These are phyloP conservation scores for Vannuccia rotundouncinata DNA, from an alignment of 2,888 invertebrate genomes.

Conservation along the genomic window DNA sequence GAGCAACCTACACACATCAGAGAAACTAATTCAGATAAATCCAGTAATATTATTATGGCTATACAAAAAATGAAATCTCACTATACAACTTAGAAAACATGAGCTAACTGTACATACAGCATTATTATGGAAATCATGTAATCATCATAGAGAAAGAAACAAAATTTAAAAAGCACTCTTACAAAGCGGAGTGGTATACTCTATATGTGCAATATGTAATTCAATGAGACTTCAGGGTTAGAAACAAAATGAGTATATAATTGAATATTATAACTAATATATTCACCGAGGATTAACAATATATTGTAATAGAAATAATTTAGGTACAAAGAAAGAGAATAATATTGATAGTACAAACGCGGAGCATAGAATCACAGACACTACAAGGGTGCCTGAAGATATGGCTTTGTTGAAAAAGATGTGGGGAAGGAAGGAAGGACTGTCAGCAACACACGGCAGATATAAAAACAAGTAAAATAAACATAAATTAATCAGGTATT, in stretches of 20 bases:
- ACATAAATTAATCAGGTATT: not conserved
- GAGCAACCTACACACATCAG: no score
- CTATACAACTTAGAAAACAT: not conserved
- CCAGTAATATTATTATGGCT: not conserved
- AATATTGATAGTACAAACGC: not conserved
- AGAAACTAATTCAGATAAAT: not conserved
- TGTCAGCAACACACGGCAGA: not conserved
- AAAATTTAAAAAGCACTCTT: not conserved
- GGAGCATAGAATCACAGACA: conserved; percentile 14
- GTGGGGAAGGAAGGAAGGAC: not conserved
- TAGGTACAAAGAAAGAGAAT: not conserved
- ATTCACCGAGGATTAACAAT: conserved; percentile 9
- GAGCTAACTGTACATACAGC: not conserved
- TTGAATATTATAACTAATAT: not conserved
- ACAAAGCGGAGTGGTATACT: not conserved
- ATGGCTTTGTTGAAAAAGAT: not conserved
- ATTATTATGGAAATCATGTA: not conserved
- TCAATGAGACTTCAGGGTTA: not conserved
- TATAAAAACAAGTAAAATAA: conserved; percentile 20
- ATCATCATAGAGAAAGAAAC: not conserved
- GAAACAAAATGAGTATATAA: not conserved
- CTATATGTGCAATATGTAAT: not conserved
- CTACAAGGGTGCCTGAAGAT: not conserved
- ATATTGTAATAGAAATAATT: conserved; percentile 3
- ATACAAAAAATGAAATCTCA: not conserved